phyloP scores from a whole-genome alignment of 1,140 invertebrate species.

The Pissodes strobi region DNA sequence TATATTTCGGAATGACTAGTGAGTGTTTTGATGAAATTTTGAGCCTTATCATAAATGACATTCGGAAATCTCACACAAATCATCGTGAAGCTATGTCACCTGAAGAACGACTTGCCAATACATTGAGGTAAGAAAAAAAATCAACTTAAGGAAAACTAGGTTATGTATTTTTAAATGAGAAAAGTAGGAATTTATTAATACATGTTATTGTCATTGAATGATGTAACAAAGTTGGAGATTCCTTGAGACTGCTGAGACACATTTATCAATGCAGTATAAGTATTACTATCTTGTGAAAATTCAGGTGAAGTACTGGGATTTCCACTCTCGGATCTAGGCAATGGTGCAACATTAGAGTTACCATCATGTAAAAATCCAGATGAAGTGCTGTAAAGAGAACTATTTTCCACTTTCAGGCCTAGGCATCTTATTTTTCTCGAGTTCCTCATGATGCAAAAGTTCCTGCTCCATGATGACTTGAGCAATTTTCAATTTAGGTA shows the following conservation, averaged over 20 bases:
- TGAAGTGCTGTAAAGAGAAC: too few relatives aligned
- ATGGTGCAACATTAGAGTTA: too few relatives aligned
- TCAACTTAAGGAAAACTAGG: not conserved
- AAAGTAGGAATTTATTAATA: too few relatives aligned
- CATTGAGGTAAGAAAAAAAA: conserved; percentile 30
- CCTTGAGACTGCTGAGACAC: not conserved
- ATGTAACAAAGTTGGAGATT: not conserved
- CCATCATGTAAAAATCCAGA: too few relatives aligned
- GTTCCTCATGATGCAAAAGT: conserved; percentile 20
- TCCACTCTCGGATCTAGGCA: too few relatives aligned
- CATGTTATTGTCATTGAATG: conserved; percentile 5
- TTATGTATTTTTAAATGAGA: conserved; percentile 5
- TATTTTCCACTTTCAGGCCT: too few relatives aligned
- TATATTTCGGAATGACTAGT: conserved; percentile 11
- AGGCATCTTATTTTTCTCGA: too few relatives aligned
- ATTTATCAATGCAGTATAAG: not conserved
- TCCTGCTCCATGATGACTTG: too few relatives aligned
- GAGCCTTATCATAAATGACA: conserved; percentile 13
- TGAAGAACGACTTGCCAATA: conserved; percentile 15
- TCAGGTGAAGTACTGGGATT: not conserved
- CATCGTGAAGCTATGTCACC: conserved; percentile 29
- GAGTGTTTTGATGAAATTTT: conserved; percentile 34
- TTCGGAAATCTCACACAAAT: conserved; percentile 19
- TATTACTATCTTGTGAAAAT: conserved; percentile 1
- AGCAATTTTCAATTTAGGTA: too few relatives aligned